Percentiles rank a stretch among this genome's conserved stretches.
Conservation (phyloP, 2,888 invertebrate genomes). For the Drosophila anomelani region DNA sequence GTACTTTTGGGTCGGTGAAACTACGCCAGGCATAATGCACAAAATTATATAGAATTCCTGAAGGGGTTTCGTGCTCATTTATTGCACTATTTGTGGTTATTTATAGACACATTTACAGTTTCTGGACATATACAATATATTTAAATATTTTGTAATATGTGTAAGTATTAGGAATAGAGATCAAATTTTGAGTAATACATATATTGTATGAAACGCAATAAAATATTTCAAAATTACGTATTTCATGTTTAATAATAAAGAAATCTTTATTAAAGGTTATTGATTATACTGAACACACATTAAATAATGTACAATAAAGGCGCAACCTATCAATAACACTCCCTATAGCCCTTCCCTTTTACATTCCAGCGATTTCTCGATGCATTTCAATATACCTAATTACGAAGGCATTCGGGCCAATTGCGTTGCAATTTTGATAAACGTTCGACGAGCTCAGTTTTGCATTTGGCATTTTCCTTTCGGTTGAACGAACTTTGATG, state of each 20-base stretch:
- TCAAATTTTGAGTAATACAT: no score
- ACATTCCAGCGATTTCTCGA: not conserved
- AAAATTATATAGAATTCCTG: constrained; percentile 4
- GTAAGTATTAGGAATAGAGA: no score
- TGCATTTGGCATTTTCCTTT: constrained; percentile 27
- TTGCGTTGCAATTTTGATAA: constrained; percentile 35
- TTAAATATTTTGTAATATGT: no score
- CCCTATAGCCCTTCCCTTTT: constrained; percentile 14
- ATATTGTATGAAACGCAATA: no score
- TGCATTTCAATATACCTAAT: constrained; percentile 13
- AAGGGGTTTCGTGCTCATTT: not conserved
- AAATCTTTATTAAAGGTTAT: not conserved
- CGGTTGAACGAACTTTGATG: constrained; percentile 70
- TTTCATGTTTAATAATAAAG: not conserved
- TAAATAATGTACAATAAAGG: not conserved
- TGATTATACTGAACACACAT: not conserved
- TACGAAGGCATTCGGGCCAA: constrained; percentile 30
- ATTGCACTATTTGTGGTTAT: not conserved
- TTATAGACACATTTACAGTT: not conserved
- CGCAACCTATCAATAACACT: not conserved
- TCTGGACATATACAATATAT: not conserved
- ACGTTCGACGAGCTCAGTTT: constrained; percentile 18
- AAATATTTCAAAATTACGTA: not conserved
- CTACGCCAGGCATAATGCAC: not conserved
- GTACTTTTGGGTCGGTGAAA: not conserved